Conservation (phyloP, 1,140 invertebrate species). For the Asobara japonica region DNA sequence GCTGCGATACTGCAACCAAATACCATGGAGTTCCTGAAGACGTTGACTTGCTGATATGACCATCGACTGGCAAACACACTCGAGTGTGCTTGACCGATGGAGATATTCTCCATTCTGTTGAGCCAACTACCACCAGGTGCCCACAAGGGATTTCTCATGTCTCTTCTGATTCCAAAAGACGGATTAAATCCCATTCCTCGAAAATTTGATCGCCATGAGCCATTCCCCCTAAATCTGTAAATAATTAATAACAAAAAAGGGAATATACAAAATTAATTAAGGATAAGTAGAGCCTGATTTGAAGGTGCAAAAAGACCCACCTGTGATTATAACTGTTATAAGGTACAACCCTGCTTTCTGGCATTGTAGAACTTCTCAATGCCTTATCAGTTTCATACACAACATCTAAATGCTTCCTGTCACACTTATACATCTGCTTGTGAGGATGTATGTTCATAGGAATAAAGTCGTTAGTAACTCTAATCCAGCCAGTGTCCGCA, state of each 20-base stretch:
- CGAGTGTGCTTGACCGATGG: not conserved
- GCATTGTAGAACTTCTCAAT: not conserved
- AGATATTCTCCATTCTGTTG: not conserved
- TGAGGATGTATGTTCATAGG: constrained; percentile 52
- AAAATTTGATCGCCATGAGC: too few relatives aligned
- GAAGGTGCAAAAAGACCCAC: too few relatives aligned
- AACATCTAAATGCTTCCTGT: constrained; percentile 40
- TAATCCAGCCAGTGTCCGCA: constrained; percentile 40
- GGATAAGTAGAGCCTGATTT: too few relatives aligned
- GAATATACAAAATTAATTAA: too few relatives aligned
- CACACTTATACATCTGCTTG: constrained; percentile 52
- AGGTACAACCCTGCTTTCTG: not conserved
- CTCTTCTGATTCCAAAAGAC: too few relatives aligned
- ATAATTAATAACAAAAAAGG: too few relatives aligned
- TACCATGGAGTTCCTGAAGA: constrained; percentile 33
- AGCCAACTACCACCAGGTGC: not conserved
- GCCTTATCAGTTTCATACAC: constrained; percentile 25
- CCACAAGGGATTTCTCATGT: too few relatives aligned
- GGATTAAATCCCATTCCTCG: too few relatives aligned
- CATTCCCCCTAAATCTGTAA: too few relatives aligned
- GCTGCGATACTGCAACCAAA: constrained; percentile 41
- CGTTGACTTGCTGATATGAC: constrained; percentile 28
- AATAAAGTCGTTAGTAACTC: constrained; percentile 50
- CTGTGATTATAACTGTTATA: too few relatives aligned
- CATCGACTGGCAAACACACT: constrained; percentile 13